Evolutionary conservation across 2,888 invertebrate species (phyloP).

Genomic region (Ormyrus rosae): DNA sequence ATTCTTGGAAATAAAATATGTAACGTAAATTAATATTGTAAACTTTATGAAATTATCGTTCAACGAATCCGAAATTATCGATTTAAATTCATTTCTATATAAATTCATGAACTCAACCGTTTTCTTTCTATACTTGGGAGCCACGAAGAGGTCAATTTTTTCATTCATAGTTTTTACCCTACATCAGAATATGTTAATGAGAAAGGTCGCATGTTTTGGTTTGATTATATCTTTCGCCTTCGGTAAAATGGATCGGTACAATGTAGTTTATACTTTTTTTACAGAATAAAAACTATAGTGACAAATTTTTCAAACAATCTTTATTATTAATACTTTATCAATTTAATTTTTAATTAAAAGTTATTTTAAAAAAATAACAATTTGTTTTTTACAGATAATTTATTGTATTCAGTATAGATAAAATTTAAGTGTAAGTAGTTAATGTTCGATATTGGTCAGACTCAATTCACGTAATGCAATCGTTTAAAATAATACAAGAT

Average conservation of each 20-base stretch:
- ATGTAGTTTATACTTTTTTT: background rate
- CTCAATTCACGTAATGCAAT: no score
- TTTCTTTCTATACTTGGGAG: background rate
- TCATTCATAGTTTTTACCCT: background rate
- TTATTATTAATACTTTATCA: background rate
- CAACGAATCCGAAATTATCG: background rate
- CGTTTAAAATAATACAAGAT: no score
- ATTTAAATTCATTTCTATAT: no score
- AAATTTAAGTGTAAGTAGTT: no score
- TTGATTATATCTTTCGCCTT: slow-evolving; percentile 12
- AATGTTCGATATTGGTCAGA: no score
- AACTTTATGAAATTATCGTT: no score
- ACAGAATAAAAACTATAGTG: background rate
- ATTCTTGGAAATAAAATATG: no score
- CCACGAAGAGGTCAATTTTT: slow-evolving; percentile 1
- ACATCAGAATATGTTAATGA: slow-evolving; percentile 10
- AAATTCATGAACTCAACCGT: background rate
- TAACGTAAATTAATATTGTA: no score
- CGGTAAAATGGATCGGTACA: background rate
- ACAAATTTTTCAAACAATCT: background rate
- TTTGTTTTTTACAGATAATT: background rate
- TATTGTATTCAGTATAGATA: no score
- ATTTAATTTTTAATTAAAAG: background rate
- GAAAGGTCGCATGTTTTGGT: slow-evolving; percentile 7
- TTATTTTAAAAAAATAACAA: background rate